Evolutionary conservation across 1,140 invertebrate genomes (phyloP).

Genomic region (Muscidifurax raptorellus): DNA sequence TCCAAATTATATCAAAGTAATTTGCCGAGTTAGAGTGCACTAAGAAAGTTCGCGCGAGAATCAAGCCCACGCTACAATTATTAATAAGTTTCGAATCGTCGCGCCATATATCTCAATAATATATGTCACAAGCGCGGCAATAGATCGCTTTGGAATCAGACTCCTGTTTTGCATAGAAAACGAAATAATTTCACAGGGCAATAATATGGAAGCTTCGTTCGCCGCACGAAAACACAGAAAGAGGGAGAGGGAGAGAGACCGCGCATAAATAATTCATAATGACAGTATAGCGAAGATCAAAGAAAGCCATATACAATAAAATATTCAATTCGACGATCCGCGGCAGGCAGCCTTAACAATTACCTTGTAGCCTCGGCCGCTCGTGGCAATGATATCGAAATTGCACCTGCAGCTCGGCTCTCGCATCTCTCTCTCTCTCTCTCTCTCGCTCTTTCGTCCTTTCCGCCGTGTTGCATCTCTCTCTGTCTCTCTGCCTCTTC

Average conservation of each 20-base stretch:
- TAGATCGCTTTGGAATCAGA: background rate
- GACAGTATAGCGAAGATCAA: background rate
- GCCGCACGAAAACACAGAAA: no score
- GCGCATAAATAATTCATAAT: background rate
- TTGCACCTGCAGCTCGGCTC: background rate
- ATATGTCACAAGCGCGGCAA: no score
- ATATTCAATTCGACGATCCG: background rate
- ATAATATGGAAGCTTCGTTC: no score
- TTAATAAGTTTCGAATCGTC: background rate
- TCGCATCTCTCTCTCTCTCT: background rate
- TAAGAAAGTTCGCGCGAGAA: no score
- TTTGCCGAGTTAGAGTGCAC: no score
- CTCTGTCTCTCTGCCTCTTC: background rate
- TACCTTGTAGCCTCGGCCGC: background rate
- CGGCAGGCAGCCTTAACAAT: background rate
- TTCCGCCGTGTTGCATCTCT: background rate
- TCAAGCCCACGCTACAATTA: no score
- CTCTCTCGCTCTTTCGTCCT: slow-evolving; percentile 4
- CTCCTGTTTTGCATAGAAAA: background rate
- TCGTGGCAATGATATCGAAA: slow-evolving; percentile 1
- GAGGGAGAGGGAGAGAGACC: no score
- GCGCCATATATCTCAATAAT: no score
- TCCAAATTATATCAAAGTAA: no score
- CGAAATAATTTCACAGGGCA: background rate
- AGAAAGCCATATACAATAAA: background rate